A percentile compares a stretch with the other conserved stretches of the same genome.
phyloP scores from a whole-genome alignment of 2,888 invertebrate genomes.

The Leucozona laternaria region DNA sequence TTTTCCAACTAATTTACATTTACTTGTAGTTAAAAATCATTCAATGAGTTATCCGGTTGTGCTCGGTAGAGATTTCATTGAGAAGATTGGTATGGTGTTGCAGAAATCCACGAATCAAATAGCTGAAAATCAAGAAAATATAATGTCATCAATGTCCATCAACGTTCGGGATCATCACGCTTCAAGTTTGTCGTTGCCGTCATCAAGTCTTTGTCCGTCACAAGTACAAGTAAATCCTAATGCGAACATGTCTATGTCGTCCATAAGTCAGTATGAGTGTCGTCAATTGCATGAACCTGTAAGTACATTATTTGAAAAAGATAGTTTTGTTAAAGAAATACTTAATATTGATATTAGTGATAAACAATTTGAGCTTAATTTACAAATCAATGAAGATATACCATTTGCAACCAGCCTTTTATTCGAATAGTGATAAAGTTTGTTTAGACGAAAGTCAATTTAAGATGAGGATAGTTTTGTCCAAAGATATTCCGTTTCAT shows the following conservation, averaged over 20 bases:
- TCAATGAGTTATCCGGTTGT: too few species aligned
- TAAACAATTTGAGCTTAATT: constrained; percentile 12
- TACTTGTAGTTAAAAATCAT: too few species aligned
- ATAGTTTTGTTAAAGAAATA: constrained; percentile 41
- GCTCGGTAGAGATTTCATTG: too few species aligned
- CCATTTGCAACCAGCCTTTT: constrained; percentile 37
- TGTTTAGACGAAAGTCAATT: constrained; percentile 7
- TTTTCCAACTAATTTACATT: too few species aligned
- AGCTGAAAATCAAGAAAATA: constrained; percentile 22
- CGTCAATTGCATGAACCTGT: constrained; percentile 20
- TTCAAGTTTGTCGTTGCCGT: neutral
- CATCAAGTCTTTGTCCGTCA: constrained; percentile 3
- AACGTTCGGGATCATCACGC: neutral
- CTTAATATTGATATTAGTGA: constrained; percentile 50
- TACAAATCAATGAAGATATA: constrained; percentile 34
- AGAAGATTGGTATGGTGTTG: too few species aligned
- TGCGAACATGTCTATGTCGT: neutral
- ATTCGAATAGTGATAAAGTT: constrained; percentile 8
- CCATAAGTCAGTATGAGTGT: constrained; percentile 31
- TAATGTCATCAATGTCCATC: neutral
- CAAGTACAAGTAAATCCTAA: neutral
- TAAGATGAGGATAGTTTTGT: constrained; percentile 50
- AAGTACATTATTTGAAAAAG: constrained; percentile 25
- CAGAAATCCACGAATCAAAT: neutral
- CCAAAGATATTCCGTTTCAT: constrained; percentile 47